Evolutionary conservation across 2,797 vertebrate species (phyloP).

Genomic region (Fistularia tabacaria): DNA sequence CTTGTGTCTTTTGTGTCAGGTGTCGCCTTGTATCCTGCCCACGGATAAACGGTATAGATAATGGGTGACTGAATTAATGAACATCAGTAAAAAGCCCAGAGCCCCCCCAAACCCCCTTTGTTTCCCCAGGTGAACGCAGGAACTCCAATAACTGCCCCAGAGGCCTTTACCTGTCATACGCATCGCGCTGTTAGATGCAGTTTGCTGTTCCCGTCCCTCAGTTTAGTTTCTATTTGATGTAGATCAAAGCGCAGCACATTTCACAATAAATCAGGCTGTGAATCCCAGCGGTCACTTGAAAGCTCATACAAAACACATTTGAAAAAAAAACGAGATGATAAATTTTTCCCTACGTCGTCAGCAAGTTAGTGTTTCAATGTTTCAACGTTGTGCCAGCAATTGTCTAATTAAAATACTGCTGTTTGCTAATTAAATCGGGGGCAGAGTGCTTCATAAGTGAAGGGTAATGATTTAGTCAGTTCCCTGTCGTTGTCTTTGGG

Average conservation of each 20-base stretch:
- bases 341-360: slow-evolving; percentile 44
- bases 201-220: slow-evolving; percentile 42
- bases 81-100: too few relatives aligned
- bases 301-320: slow-evolving; percentile 43
- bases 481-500: too few relatives aligned
- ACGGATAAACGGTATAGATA: too few relatives aligned
- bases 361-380: slow-evolving; percentile 24
- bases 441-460: slow-evolving; percentile 30
- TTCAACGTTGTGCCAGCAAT: slow-evolving; percentile 30
- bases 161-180: slow-evolving; percentile 15
- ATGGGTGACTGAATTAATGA: too few relatives aligned
- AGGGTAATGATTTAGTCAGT: too few relatives aligned
- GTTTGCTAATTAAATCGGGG: slow-evolving; percentile 36
- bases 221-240: slow-evolving; percentile 47
- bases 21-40: too few relatives aligned
- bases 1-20: too few relatives aligned
- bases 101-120: slow-evolving; percentile 5
- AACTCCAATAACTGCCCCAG: slow-evolving; percentile 1
- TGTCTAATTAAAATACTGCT: slow-evolving; percentile 56
- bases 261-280: slow-evolving; percentile 46
- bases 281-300: slow-evolving; percentile 62
- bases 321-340: slow-evolving; percentile 23
- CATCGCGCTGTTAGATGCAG: slow-evolving; percentile 15
- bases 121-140: slow-evolving; percentile 23
- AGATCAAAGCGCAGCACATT: slow-evolving; percentile 55